Base-by-base conservation (phyloP, 2,888 invertebrate species). In the Eledona agricola region DNA sequence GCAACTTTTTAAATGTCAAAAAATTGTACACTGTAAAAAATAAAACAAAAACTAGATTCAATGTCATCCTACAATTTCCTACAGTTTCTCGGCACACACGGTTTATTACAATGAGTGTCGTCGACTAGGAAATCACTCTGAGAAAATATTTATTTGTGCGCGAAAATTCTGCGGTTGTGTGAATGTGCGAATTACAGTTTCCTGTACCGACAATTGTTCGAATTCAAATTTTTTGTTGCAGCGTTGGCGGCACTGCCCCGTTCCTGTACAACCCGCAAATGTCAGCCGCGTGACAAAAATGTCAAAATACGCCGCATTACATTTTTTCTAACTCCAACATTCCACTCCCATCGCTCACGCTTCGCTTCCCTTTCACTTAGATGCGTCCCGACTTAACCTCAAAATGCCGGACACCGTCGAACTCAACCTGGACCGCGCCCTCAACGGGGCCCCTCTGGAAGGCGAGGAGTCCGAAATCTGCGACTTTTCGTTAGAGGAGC, bases 401-500 rank as follows among this genome's bases (percentile, higher is more conserved):
- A 73, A 71, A 60, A 80, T 81, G 81, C 79, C 80, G 43, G 82
- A 83, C 67, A 74, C 76, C 37, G 79, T 89, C 23, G 87, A 89
- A 75, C 78, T 79, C 23, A 83, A 84, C 73, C 77, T 90, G 60
- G 75, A 77, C 59, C 79, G 76, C 64, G 77, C 91, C 57, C 76
- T 93, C 40, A 81, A 82, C 43, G 91, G 89, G 13, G 78, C 83
- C 58, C 83, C 87, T 55, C 75, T 90, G 37, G 84, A 86, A 58
- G 85, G 85, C 37, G 84, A 85, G 42, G 85, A 86, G 60, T 83
- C 88, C 59, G 85, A 88, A 66, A 83, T 90, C 62, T 91, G 93
- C 74, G 93, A 94, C 74, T 93, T 90, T 74, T 85, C 89, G 4
- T 81, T 93, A 43, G 87, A 86, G 47, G 90, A 91, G 72, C 93